phyloP scores from a whole-genome alignment of 2,113 vertebrate genomes.

The Eudyptes chrysolophus region DNA sequence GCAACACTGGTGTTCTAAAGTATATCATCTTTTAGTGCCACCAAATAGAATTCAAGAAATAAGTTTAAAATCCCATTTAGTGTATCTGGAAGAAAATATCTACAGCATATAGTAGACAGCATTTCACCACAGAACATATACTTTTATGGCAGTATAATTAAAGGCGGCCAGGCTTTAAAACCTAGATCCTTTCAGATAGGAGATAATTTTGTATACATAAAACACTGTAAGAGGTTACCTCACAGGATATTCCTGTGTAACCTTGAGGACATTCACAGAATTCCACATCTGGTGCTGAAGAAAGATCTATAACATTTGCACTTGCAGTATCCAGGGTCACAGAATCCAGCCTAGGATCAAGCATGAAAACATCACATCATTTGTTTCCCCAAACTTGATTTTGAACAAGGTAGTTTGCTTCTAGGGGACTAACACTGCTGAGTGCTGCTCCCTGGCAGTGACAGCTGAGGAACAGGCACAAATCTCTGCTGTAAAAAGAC shows the following conservation, averaged over 20 bases:
- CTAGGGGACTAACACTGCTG: background rate
- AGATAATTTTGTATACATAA: background rate
- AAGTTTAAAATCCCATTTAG: background rate
- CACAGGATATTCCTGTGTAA: slow-evolving; percentile 91
- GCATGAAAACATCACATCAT: background rate
- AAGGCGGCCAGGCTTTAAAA: background rate
- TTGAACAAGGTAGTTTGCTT: background rate
- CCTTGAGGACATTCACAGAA: slow-evolving; percentile 92
- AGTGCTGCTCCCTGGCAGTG: background rate
- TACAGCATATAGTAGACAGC: background rate
- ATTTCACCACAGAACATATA: background rate
- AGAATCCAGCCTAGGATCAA: slow-evolving; percentile 75
- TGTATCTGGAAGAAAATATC: background rate
- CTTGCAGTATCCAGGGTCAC: slow-evolving; percentile 84
- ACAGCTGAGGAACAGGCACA: background rate
- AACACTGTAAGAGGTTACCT: slow-evolving; percentile 75
- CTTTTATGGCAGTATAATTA: background rate
- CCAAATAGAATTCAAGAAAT: background rate
- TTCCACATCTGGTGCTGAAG: slow-evolving; percentile 81
- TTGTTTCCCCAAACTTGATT: background rate
- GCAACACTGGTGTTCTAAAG: background rate
- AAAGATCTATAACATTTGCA: slow-evolving; percentile 67
- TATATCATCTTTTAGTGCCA: background rate
- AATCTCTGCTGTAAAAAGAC: background rate
- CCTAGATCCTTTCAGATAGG: background rate